A percentile compares a stretch with the other conserved stretches of the same genome.
Conservation (phyloP, 2,113 vertebrate genomes). For the Dinomys branickii region DNA sequence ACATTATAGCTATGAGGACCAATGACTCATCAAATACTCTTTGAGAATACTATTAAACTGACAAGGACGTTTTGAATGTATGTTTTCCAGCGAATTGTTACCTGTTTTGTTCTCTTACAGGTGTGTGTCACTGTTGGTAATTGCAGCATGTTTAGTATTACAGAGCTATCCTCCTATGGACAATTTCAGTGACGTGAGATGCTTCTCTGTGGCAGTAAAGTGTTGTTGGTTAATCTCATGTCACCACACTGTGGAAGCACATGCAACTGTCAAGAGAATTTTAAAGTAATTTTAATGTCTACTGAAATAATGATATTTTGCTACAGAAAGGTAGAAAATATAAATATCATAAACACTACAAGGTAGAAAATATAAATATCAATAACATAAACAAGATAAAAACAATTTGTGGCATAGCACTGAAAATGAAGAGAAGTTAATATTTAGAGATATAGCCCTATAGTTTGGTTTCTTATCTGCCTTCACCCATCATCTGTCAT, state of each 20-base stretch:
- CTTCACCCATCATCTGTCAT: background rate
- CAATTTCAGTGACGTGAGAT: background rate
- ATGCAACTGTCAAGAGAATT: background rate
- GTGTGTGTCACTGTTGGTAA: background rate
- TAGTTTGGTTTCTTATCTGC: background rate
- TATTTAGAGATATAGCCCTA: background rate
- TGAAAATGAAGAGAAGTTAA: background rate
- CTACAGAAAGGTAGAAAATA: background rate
- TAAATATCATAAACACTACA: background rate
- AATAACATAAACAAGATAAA: background rate
- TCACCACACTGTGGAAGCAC: background rate
- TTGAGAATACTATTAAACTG: conserved; percentile 1
- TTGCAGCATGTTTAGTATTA: background rate
- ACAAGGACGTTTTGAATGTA: background rate
- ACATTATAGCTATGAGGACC: conserved; percentile 17
- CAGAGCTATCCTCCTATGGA: background rate
- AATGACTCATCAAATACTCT: conserved; percentile 3
- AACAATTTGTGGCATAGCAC: background rate
- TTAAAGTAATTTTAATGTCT: conserved; percentile 36
- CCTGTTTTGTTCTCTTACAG: conserved; percentile 33
- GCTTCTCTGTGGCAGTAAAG: background rate
- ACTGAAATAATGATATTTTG: conserved; percentile 39
- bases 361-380: background rate
- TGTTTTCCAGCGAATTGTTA: conserved; percentile 14
- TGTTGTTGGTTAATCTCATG: background rate